A percentile compares a stretch with the other conserved stretches of the same genome.
These are phyloP conservation scores for Mohoua ochrocephala DNA, from an alignment of 2,113 vertebrate genomes.

Conservation along the genomic window DNA sequence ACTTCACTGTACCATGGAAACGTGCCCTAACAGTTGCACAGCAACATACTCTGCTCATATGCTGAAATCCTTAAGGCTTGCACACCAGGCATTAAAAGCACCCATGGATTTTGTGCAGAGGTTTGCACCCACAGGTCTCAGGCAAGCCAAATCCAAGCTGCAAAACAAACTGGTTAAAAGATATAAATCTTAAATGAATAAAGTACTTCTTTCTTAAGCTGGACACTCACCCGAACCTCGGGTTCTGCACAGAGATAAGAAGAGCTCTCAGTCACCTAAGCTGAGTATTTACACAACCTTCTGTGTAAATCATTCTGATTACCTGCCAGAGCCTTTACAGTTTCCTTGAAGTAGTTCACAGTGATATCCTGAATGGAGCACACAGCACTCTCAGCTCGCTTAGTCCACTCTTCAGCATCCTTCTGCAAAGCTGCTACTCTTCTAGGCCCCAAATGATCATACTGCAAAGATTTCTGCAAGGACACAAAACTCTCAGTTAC, in stretches of 20 bases:
- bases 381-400: conserved; percentile 79
- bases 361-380: conserved; percentile 92
- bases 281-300: neutral
- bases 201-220: neutral
- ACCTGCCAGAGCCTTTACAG: conserved; percentile 86
- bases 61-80: neutral
- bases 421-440: conserved; percentile 83
- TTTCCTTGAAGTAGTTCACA: conserved; percentile 91
- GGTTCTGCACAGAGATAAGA: neutral
- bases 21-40: neutral
- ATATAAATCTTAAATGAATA: neutral
- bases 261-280: neutral
- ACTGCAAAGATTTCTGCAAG: conserved; percentile 85
- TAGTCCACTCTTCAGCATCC: conserved; percentile 86
- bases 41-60: neutral
- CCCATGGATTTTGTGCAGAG: neutral
- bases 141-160: neutral
- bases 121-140: neutral
- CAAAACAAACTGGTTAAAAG: neutral
- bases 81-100: neutral
- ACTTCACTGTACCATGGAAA: neutral
- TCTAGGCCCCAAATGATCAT: conserved; percentile 86
- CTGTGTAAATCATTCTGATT: neutral
- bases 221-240: neutral
- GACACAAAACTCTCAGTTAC: neutral